Evolutionary conservation across 2,888 invertebrate species (phyloP).

Genomic region (Volucella inanis): DNA sequence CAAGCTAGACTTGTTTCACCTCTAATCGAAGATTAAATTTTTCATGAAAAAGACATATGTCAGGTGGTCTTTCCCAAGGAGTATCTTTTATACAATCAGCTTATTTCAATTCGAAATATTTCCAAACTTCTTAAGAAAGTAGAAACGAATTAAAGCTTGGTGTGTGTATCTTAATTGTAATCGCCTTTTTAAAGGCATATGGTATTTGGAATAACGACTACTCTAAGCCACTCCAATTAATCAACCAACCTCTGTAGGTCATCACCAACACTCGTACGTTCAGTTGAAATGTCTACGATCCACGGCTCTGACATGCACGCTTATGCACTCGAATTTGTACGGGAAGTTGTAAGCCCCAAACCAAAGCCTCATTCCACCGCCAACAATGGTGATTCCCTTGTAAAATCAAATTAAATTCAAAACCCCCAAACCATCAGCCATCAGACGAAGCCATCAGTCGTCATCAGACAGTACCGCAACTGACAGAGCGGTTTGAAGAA

Average conservation of each 20-base stretch:
- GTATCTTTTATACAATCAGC: too few relatives aligned
- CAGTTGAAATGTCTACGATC: slow-evolving; percentile 45
- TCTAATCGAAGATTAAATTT: too few relatives aligned
- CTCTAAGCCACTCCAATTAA: slow-evolving; percentile 15
- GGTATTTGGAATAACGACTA: background rate
- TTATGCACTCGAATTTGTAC: slow-evolving; percentile 48
- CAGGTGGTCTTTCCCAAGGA: too few relatives aligned
- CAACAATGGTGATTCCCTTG: slow-evolving; percentile 41
- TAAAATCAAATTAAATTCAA: slow-evolving; percentile 56
- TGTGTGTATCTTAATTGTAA: background rate
- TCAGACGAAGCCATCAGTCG: slow-evolving; percentile 17
- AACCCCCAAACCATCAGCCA: slow-evolving; percentile 43
- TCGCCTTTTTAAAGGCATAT: background rate
- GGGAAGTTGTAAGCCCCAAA: slow-evolving; percentile 48
- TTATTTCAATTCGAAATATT: too few relatives aligned
- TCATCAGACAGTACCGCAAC: slow-evolving; percentile 1
- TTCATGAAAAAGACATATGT: too few relatives aligned
- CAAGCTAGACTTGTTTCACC: too few relatives aligned
- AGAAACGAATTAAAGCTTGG: too few relatives aligned
- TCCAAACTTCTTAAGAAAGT: too few relatives aligned
- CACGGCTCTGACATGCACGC: slow-evolving; percentile 16
- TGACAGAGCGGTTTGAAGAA: slow-evolving; percentile 37
- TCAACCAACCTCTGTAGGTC: slow-evolving; percentile 52
- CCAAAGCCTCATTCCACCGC: slow-evolving; percentile 40
- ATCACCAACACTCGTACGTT: slow-evolving; percentile 3